Base-by-base conservation (phyloP, 2,797 vertebrate species). In the Syngnathus rostellatus region DNA sequence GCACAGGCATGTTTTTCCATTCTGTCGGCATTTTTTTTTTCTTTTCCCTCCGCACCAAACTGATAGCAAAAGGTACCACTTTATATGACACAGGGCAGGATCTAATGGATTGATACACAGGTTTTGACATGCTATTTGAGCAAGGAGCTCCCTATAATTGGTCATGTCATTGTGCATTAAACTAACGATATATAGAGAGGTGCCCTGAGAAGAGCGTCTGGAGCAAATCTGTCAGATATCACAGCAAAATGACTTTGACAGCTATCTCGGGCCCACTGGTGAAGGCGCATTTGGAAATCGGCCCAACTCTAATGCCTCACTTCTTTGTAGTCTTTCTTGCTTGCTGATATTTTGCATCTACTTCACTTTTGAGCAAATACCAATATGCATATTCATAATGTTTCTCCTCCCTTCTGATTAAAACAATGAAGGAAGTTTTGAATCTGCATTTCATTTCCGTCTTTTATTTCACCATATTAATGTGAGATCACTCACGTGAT, bases 51-150 rank as follows among this genome's bases (percentile, higher is more conserved):
- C 77, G 74, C 86, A 79, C 82, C 59, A 82, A 84, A 87, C 88
- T 84, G 87, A 85, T 89, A 89, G 87, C 89, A 92, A 92, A 88
- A 89, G 82, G 89, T 94, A 92, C 89, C 90, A 90, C 90, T 93
- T 93, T 90, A 91, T 91, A 89, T 92, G 90, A 92, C 89, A 85
- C 88, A 85, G 91, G 89, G 90, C 87, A 87, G 89, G 86, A 93
- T 89, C 87, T 92, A 93, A 92, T 91, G 83, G 88, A 93, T 90
- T 93, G 93, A 94, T 94, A 94, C 93, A 94, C 92, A 92, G 92
- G 89, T 91, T 94, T 91, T 94, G 94, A 95, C 94, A 93, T 93
- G 89, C 92, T 93, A 92, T 95, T 94, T 94, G 92, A 95, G 92
- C 92, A 92, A 92, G 89, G 90, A 92, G 91, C 92, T 92, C 86